phyloP scores from a whole-genome alignment of 2,888 invertebrate genomes.

The Nezara viridula region DNA sequence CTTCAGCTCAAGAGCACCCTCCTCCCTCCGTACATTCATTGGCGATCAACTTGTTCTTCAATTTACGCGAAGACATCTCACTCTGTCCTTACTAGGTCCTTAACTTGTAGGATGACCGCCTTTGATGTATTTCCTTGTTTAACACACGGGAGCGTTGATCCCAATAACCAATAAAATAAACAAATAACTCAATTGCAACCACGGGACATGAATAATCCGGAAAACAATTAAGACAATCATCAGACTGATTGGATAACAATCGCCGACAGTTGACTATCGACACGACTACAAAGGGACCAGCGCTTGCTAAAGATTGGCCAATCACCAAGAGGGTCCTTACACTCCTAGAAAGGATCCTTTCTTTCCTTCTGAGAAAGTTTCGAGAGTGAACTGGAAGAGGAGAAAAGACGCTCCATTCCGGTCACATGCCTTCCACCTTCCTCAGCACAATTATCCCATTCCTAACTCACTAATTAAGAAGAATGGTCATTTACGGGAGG shows the following conservation, averaged over 20 bases:
- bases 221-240: neutral
- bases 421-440: neutral
- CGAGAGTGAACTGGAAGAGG: slow-evolving; percentile 31
- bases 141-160: neutral
- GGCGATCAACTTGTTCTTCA: too few relatives aligned
- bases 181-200: neutral
- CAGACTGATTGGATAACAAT: neutral
- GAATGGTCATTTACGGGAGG: neutral
- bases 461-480: neutral
- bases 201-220: neutral
- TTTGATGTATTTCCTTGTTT: too few relatives aligned
- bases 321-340: slow-evolving; percentile 9
- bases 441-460: slow-evolving; percentile 4
- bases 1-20: too few relatives aligned
- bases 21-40: too few relatives aligned
- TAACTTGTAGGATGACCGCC: too few relatives aligned
- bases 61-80: too few relatives aligned
- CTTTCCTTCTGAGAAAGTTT: slow-evolving; percentile 42
- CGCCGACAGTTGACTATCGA: neutral
- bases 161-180: neutral
- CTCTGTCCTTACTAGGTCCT: too few relatives aligned
- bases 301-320: slow-evolving; percentile 5
- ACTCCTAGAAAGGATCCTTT: slow-evolving; percentile 43
- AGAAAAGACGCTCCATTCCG: slow-evolving; percentile 24
- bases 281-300: neutral